Evolutionary conservation across 2,797 vertebrate genomes (phyloP).

Genomic region (Chaetodon trifasciatus): DNA sequence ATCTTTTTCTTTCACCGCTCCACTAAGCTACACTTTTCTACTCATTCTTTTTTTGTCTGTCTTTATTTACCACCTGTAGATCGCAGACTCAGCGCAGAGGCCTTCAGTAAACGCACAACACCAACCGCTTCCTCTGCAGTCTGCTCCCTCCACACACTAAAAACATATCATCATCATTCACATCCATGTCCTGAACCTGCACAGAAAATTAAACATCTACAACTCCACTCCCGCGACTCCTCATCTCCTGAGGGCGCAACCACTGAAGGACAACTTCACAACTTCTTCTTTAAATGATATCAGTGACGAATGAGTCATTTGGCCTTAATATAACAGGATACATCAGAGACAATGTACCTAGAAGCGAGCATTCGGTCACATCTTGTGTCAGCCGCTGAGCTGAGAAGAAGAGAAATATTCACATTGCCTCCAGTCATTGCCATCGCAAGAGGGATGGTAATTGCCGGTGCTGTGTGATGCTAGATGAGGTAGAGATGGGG

Average conservation of each 20-base stretch:
- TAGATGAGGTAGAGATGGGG: slow-evolving; percentile 68
- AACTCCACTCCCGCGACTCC: neutral
- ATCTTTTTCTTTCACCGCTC: neutral
- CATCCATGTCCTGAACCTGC: slow-evolving; percentile 19
- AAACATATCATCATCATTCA: slow-evolving; percentile 12
- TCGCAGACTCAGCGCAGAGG: neutral
- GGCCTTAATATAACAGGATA: slow-evolving; percentile 51
- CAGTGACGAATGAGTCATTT: slow-evolving; percentile 59
- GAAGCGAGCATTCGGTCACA: slow-evolving; percentile 43
- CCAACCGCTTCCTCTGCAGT: slow-evolving; percentile 12
- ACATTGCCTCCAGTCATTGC: slow-evolving; percentile 58
- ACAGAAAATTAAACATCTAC: slow-evolving; percentile 20
- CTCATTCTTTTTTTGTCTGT: neutral
- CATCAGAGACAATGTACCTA: slow-evolving; percentile 53
- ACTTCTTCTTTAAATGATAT: slow-evolving; percentile 40
- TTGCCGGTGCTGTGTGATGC: slow-evolving; percentile 52
- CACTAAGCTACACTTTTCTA: neutral
- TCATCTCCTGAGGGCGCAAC: slow-evolving; percentile 26
- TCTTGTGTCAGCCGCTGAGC: slow-evolving; percentile 58
- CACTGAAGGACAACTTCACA: slow-evolving; percentile 35
- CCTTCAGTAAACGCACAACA: slow-evolving; percentile 2
- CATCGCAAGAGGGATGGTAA: slow-evolving; percentile 75
- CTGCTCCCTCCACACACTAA: slow-evolving; percentile 18
- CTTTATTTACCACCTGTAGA: slow-evolving; percentile 1
- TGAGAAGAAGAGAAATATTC: slow-evolving; percentile 55